Conservation (phyloP, 2,797 vertebrate genomes). For the Rhinoraja longicauda region DNA sequence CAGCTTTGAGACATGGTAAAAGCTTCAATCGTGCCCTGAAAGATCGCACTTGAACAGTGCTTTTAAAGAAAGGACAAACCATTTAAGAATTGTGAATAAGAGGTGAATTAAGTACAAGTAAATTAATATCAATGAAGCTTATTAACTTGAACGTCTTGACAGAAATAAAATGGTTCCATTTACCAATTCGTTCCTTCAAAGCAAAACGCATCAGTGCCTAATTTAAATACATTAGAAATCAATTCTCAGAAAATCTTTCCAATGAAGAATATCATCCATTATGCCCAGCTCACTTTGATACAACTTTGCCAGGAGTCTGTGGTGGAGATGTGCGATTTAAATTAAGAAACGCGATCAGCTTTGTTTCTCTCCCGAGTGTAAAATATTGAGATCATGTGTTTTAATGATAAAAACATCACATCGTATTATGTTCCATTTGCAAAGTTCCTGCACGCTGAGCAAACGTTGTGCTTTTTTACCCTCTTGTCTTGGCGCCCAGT, state of each 20-base stretch:
- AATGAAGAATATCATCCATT: slow-evolving; percentile 11
- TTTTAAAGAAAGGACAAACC: background rate
- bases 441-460: background rate
- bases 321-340: background rate
- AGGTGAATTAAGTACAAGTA: background rate
- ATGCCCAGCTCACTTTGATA: background rate
- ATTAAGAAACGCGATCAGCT: background rate
- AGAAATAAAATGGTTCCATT: slow-evolving; percentile 24
- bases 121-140: slow-evolving; percentile 2
- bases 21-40: background rate
- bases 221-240: slow-evolving; percentile 27
- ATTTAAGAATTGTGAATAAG: background rate
- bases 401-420: background rate
- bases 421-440: background rate
- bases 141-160: background rate
- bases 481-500: background rate
- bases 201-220: background rate
- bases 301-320: background rate
- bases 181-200: slow-evolving; percentile 11
- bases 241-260: background rate
- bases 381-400: background rate
- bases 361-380: background rate
- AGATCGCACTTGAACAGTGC: background rate
- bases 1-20: background rate
- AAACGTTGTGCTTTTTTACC: background rate